phyloP scores from a whole-genome alignment of 2,113 vertebrate genomes.

The Dinomys branickii region DNA sequence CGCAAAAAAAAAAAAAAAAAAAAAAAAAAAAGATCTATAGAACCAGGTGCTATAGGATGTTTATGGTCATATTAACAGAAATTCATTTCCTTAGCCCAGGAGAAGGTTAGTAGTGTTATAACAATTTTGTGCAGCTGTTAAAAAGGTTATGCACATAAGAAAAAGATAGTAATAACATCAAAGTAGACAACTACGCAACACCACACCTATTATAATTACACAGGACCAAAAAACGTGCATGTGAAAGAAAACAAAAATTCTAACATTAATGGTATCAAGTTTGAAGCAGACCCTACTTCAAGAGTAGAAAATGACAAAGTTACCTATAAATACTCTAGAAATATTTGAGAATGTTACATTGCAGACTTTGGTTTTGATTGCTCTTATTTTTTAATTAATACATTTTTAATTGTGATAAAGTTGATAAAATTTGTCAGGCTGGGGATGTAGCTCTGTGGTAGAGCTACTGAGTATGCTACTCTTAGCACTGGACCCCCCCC shows the following conservation, averaged over 20 bases:
- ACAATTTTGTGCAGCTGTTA: neutral
- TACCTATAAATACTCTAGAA: neutral
- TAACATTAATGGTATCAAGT: neutral
- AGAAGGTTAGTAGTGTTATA: neutral
- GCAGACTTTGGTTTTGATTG: neutral
- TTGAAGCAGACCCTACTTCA: neutral
- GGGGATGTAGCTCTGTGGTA: neutral
- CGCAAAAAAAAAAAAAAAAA: too few relatives aligned
- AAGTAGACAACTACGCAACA: neutral
- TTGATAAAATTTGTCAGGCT: neutral
- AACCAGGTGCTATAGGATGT: slow-evolving; percentile 45
- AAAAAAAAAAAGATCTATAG: too few relatives aligned
- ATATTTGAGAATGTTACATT: neutral
- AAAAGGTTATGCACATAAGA: neutral
- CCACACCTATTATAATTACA: neutral
- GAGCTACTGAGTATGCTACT: neutral
- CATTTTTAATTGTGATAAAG: neutral
- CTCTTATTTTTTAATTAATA: slow-evolving; percentile 8
- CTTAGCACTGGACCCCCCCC: neutral
- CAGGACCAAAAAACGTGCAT: neutral
- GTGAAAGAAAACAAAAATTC: slow-evolving; percentile 22
- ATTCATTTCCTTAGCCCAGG: slow-evolving; percentile 53
- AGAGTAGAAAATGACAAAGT: neutral
- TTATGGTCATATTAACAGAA: slow-evolving; percentile 23
- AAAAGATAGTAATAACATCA: neutral